Evolutionary conservation across 2,888 invertebrate genomes (phyloP).

Genomic region (Disparrhopalites patrizii): DNA sequence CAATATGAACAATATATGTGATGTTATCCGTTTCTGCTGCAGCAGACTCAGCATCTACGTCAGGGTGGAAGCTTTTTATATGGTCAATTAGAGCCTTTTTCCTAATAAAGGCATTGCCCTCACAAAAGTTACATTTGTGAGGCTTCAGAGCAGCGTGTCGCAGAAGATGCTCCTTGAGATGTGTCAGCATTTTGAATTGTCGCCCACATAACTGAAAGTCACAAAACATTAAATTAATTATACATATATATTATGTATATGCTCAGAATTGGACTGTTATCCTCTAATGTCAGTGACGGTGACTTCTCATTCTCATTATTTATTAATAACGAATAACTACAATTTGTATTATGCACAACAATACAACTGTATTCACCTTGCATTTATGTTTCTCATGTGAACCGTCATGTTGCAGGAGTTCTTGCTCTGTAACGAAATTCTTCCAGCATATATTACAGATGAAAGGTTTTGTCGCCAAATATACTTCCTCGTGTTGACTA

Average conservation of each 20-base stretch:
- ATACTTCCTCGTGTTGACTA: conserved; percentile 21
- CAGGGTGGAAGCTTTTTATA: conserved; percentile 18
- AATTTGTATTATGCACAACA: neutral
- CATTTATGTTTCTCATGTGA: conserved; percentile 34
- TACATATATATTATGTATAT: too few species aligned
- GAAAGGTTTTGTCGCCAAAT: conserved; percentile 13
- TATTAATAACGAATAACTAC: neutral
- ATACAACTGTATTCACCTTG: conserved; percentile 20
- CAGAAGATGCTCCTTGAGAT: conserved; percentile 32
- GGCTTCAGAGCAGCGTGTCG: conserved; percentile 30
- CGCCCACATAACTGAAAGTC: conserved; percentile 23
- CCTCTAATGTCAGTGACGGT: too few species aligned
- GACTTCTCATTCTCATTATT: neutral
- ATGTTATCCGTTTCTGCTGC: conserved; percentile 3
- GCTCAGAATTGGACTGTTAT: too few species aligned
- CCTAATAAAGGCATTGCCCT: conserved; percentile 15
- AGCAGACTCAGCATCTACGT: conserved; percentile 6
- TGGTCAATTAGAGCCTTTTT: conserved; percentile 12
- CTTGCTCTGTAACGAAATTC: conserved; percentile 12
- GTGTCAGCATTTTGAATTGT: conserved; percentile 25
- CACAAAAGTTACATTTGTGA: conserved; percentile 26
- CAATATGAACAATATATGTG: conserved; percentile 16
- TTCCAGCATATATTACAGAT: conserved; percentile 26
- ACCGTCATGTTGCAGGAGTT: conserved; percentile 14
- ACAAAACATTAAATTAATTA: too few species aligned